Percentiles rank a stretch among this genome's conserved stretches.
phyloP scores from a whole-genome alignment of 2,888 invertebrate species.

The Toxonevra muliebris region DNA sequence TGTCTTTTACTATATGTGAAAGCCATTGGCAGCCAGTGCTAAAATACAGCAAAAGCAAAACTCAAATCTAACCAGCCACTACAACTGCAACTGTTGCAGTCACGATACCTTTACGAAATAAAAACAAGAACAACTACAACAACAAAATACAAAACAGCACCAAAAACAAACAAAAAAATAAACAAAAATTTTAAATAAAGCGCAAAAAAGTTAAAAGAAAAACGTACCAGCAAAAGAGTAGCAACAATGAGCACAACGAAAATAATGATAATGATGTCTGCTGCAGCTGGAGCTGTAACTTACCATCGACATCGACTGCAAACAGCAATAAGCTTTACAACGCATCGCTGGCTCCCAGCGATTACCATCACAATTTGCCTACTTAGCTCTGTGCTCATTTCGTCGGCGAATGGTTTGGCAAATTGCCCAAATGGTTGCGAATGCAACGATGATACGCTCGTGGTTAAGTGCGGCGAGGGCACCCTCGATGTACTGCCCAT shows the following conservation, averaged over 20 bases:
- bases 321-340: constrained; percentile 24
- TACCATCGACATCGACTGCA: constrained; percentile 12
- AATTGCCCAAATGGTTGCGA: constrained; percentile 88
- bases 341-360: constrained; percentile 36
- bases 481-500: constrained; percentile 90
- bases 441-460: constrained; percentile 89
- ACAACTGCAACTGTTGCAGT: constrained; percentile 21
- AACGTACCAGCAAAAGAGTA: constrained; percentile 10
- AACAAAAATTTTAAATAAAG: not conserved
- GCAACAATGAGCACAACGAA: constrained; percentile 15
- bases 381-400: constrained; percentile 27
- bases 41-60: constrained; percentile 32
- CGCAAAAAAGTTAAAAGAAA: too few relatives aligned
- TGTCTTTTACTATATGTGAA: constrained; percentile 51
- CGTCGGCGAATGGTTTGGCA: constrained; percentile 65
- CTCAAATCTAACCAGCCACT: constrained; percentile 9
- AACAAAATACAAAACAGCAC: too few relatives aligned
- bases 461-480: constrained; percentile 86
- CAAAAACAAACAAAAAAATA: constrained; percentile 2
- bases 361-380: constrained; percentile 15
- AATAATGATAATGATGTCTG: constrained; percentile 28
- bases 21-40: constrained; percentile 53
- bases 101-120: constrained; percentile 4
- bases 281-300: not conserved
- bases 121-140: constrained; percentile 2